Evolutionary conservation across 1,140 invertebrate genomes (phyloP), one percentile per base, ranked within the genome.

Genomic region (Heterodera schachtii): DNA sequence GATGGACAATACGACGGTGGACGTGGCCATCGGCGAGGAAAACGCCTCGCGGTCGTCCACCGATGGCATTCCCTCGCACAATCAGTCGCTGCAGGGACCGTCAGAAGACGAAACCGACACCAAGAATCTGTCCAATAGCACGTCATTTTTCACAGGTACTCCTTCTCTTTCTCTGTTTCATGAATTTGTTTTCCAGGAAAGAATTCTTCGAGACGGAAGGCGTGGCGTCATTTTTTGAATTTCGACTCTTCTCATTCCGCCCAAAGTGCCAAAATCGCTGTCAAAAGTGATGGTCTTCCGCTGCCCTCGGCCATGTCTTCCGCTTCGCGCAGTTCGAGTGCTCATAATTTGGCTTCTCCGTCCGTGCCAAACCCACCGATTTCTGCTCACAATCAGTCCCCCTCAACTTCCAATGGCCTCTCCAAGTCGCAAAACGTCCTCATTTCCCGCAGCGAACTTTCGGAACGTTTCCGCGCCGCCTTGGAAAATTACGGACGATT

Each of bases 401-500:
- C 60, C 16, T 47, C 31, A 43, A 66, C 76, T 41, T 76, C 64
- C 41, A 76, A 76, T 76, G 64, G 64, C 21, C 19, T 43, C 19
- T 71, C 21, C 31, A 71, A 71, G 19, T 7, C 69, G 21, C 31
- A 75, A 49, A 81, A 81, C 44, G 43, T 41, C 2, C n/a, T 52
- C 60, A 75, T 84, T 46, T 64, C 78, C 44, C 73, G 74, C 77
- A 84, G 49, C 44, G 85, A 87, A 64, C 87, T 88, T 52, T 21
- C 85, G 19, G 87, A 86, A 44, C 78, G 82, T 43, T 89, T 88
- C 69, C 76, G 75, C 11, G 49, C 66, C 13, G 84, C 88, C 1
- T 74, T 89, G 11, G 87, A 88, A 76, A 85, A 88, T 67, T 89
- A 86, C 57, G 84, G 80, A 71, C 84, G 87, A 47, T 89, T 84